A percentile compares a stretch with the other conserved stretches of the same genome.
These are phyloP conservation scores for Agonopterix alstromeriana DNA, from an alignment of 2,888 invertebrate species.

Conservation along the genomic window DNA sequence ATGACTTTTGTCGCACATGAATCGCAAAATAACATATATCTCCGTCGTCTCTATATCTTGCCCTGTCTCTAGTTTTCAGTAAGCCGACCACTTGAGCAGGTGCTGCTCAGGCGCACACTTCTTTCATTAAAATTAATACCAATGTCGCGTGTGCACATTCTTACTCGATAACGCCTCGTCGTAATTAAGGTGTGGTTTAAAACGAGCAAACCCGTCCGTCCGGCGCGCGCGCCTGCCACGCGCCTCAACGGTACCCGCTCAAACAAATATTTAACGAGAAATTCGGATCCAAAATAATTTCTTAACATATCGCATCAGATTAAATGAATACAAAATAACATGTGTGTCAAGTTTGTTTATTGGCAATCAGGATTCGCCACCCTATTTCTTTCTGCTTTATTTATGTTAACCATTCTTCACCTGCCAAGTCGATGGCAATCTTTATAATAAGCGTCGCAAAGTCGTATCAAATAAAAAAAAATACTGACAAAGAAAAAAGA, in stretches of 20 bases:
- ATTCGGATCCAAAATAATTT: slow-evolving; percentile 32
- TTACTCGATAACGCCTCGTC: slow-evolving; percentile 73
- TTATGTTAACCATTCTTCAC: slow-evolving; percentile 46
- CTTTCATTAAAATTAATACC: slow-evolving; percentile 77
- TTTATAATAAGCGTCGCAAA: slow-evolving; percentile 9
- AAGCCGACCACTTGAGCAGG: slow-evolving; percentile 61
- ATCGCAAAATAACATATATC: slow-evolving; percentile 1
- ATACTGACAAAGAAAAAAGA: not conserved
- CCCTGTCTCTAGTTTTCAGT: slow-evolving; percentile 51
- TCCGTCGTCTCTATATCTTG: slow-evolving; percentile 17
- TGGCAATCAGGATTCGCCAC: slow-evolving; percentile 54
- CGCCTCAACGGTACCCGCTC: slow-evolving; percentile 43
- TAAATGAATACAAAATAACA: slow-evolving; percentile 48
- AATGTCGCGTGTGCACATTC: slow-evolving; percentile 77
- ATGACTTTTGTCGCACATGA: too few relatives aligned
- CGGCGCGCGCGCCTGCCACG: slow-evolving; percentile 47
- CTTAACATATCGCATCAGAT: slow-evolving; percentile 55
- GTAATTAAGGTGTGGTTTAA: slow-evolving; percentile 71
- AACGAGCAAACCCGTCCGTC: slow-evolving; percentile 40
- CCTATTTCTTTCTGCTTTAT: slow-evolving; percentile 21
- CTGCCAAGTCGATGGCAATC: slow-evolving; percentile 18
- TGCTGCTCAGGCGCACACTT: slow-evolving; percentile 67
- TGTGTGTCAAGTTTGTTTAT: slow-evolving; percentile 51
- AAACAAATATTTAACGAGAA: slow-evolving; percentile 46
- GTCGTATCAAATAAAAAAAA: slow-evolving; percentile 1